Evolutionary conservation across 2,888 invertebrate species (phyloP).

Genomic region (Alloplasta piceator): DNA sequence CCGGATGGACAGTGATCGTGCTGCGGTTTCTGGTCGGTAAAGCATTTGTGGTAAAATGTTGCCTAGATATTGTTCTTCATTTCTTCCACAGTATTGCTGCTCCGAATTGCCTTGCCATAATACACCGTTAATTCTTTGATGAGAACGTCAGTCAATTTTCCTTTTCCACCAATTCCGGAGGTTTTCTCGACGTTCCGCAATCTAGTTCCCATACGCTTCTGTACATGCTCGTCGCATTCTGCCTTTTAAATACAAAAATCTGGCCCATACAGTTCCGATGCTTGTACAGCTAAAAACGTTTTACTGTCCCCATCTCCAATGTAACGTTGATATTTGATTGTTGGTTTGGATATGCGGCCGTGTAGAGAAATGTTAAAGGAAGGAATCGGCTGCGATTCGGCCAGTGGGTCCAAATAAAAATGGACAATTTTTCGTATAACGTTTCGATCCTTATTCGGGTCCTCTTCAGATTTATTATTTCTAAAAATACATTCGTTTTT

Average conservation of each 20-base stretch:
- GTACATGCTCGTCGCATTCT: neutral
- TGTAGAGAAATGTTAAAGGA: too few relatives aligned
- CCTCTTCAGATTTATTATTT: too few relatives aligned
- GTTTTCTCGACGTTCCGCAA: neutral
- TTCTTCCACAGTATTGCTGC: slow-evolving; percentile 46
- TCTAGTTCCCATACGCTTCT: slow-evolving; percentile 16
- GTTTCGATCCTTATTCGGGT: too few relatives aligned
- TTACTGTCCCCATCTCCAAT: slow-evolving; percentile 49
- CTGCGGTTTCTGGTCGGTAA: slow-evolving; percentile 65
- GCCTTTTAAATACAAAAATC: slow-evolving; percentile 18
- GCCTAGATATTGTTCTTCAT: slow-evolving; percentile 70
- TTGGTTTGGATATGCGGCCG: too few relatives aligned
- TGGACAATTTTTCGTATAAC: too few relatives aligned
- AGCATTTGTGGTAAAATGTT: slow-evolving; percentile 64
- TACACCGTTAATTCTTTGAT: too few relatives aligned
- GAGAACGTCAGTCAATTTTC: too few relatives aligned
- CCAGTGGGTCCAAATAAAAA: too few relatives aligned
- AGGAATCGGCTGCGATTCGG: too few relatives aligned
- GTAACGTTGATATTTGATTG: slow-evolving; percentile 35
- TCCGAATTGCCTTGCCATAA: slow-evolving; percentile 2
- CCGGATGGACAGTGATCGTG: slow-evolving; percentile 66
- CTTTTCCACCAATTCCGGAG: too few relatives aligned
- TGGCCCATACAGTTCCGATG: slow-evolving; percentile 7
- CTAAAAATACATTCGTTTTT: too few relatives aligned
- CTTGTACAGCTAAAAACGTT: slow-evolving; percentile 19